A percentile compares a stretch with the other conserved stretches of the same genome.
These are phyloP conservation scores for Plutomurus gul DNA, from an alignment of 1,140 invertebrate genomes.

Conservation along the genomic window DNA sequence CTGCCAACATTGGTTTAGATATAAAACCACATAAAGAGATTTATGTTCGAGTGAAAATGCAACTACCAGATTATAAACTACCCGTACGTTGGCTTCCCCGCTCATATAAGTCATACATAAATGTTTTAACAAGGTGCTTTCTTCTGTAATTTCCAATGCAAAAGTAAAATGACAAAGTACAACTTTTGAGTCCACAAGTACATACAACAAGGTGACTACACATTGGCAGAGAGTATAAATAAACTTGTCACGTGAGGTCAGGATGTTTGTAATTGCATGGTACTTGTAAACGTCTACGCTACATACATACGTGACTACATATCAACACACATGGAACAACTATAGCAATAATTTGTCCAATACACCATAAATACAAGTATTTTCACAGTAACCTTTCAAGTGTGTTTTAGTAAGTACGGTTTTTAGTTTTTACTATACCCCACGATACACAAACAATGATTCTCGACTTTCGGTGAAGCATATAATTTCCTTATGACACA, in stretches of 20 bases:
- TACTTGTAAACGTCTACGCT: not conserved
- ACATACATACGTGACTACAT: not conserved
- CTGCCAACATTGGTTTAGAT: not conserved
- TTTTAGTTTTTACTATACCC: no score
- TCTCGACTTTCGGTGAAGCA: no score
- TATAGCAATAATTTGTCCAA: no score
- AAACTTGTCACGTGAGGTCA: slow-evolving; percentile 1
- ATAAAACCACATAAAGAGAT: no score
- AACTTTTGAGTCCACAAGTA: not conserved
- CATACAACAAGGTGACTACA: not conserved
- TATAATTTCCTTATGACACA: no score
- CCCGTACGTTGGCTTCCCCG: not conserved
- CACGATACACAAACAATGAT: no score
- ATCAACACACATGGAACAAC: not conserved
- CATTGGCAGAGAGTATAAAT: not conserved
- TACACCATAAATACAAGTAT: not conserved
- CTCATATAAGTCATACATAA: not conserved
- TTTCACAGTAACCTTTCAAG: no score
- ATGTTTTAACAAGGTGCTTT: not conserved
- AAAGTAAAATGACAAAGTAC: not conserved
- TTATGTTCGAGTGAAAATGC: not conserved
- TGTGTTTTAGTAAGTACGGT: no score
- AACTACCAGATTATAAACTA: not conserved
- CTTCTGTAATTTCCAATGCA: not conserved
- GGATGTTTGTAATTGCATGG: slow-evolving; percentile 4